These are phyloP conservation scores for Trachelus iudaicus DNA, from an alignment of 2,888 invertebrate genomes.

Conservation along the genomic window DNA sequence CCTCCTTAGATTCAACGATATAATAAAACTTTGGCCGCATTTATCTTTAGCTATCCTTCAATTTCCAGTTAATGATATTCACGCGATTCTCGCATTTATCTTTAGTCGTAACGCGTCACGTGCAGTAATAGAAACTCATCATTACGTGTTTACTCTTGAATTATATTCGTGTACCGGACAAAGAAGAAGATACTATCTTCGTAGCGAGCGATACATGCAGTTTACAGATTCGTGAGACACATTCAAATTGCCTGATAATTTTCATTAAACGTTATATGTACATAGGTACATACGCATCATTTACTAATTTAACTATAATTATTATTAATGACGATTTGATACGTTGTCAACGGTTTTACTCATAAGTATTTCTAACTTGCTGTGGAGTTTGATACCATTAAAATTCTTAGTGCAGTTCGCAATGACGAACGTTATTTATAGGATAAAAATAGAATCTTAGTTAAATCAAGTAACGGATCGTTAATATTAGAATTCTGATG, in stretches of 20 bases:
- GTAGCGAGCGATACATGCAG: background rate
- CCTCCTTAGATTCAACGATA: constrained; percentile 26
- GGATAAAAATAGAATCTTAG: background rate
- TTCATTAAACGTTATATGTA: background rate
- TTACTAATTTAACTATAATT: background rate
- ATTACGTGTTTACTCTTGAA: background rate
- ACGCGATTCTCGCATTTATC: background rate
- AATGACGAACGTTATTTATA: background rate
- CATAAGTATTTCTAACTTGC: no score
- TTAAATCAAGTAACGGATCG: background rate
- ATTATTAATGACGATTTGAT: no score
- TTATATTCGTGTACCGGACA: background rate
- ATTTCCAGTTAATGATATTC: background rate
- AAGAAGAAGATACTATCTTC: background rate
- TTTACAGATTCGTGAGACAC: background rate
- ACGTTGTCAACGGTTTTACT: no score
- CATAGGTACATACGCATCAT: background rate
- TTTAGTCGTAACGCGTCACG: background rate
- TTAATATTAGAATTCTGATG: background rate
- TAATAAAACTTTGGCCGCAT: background rate
- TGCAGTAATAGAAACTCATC: background rate
- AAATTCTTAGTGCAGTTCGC: background rate
- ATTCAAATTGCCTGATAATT: background rate
- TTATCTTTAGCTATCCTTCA: background rate
- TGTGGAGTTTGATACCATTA: background rate